Percentiles rank a stretch among this genome's conserved stretches.
Evolutionary conservation across 1,140 invertebrate genomes (phyloP).

Genomic region (Calephelis nemesis): DNA sequence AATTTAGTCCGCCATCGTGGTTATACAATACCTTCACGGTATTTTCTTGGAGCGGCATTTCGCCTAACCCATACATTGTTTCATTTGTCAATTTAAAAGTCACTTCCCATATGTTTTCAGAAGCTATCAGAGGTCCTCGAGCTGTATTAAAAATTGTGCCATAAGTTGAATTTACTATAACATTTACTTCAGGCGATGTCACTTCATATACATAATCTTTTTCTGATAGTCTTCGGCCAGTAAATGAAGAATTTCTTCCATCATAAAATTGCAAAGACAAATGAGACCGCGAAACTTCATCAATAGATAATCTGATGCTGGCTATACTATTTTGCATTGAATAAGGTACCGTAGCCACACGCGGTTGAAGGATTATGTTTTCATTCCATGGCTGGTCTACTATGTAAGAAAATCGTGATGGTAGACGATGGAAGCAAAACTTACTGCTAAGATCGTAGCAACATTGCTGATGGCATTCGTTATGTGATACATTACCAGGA

Average conservation of each 20-base stretch:
- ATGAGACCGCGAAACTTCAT: conserved; percentile 57
- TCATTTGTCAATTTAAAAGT: conserved; percentile 60
- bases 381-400: conserved; percentile 48
- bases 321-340: conserved; percentile 41
- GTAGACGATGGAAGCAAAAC: conserved; percentile 59
- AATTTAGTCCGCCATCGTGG: conserved; percentile 41
- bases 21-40: conserved; percentile 58
- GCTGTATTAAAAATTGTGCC: conserved; percentile 57
- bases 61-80: conserved; percentile 62
- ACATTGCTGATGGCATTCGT: conserved; percentile 55
- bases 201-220: conserved; percentile 54
- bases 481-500: conserved; percentile 33
- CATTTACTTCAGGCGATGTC: conserved; percentile 51
- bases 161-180: conserved; percentile 44
- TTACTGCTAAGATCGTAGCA: conserved; percentile 54
- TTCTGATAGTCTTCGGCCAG: conserved; percentile 43
- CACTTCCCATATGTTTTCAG: conserved; percentile 67
- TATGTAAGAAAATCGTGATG: conserved; percentile 64
- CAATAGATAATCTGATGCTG: conserved; percentile 47
- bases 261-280: conserved; percentile 55
- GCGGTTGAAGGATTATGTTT: conserved; percentile 42
- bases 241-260: conserved; percentile 26
- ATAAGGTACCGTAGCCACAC: conserved; percentile 54
- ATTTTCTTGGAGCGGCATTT: conserved; percentile 51
- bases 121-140: conserved; percentile 62